Evolutionary conservation across 2,797 vertebrate species (phyloP).

Genomic region (Telmatherina bonti): DNA sequence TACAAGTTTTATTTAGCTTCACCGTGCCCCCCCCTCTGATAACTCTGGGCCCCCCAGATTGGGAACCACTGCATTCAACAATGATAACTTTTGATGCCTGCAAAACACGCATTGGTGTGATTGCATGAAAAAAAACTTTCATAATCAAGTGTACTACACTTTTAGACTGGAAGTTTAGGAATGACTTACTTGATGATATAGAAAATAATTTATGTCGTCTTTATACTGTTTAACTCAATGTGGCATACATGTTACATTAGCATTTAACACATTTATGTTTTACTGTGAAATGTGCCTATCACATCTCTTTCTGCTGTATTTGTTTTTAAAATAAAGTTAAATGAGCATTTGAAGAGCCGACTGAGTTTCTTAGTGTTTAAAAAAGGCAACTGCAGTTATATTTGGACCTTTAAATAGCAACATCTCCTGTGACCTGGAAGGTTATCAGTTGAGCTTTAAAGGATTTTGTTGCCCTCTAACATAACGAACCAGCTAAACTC

Average conservation of each 20-base stretch:
- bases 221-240: no score
- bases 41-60: no score
- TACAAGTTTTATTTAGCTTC: no score
- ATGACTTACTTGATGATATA: no score
- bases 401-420: constrained; percentile 28
- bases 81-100: not conserved
- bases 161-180: no score
- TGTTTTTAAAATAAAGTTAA: not conserved
- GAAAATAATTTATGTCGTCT: no score
- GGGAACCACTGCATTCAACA: no score
- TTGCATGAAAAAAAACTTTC: not conserved
- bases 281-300: no score
- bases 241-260: no score
- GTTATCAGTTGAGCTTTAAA: constrained; percentile 46
- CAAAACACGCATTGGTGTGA: not conserved
- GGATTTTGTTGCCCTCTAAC: constrained; percentile 9
- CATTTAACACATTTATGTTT: no score
- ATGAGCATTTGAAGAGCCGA: not conserved
- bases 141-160: not conserved
- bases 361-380: not conserved
- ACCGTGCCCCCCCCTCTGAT: no score
- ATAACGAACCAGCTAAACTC: constrained; percentile 25
- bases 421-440: constrained; percentile 9
- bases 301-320: not conserved
- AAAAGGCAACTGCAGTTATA: not conserved